These are phyloP conservation scores for Festucalex cinctus DNA, from an alignment of 2,113 vertebrate genomes.

Conservation along the genomic window DNA sequence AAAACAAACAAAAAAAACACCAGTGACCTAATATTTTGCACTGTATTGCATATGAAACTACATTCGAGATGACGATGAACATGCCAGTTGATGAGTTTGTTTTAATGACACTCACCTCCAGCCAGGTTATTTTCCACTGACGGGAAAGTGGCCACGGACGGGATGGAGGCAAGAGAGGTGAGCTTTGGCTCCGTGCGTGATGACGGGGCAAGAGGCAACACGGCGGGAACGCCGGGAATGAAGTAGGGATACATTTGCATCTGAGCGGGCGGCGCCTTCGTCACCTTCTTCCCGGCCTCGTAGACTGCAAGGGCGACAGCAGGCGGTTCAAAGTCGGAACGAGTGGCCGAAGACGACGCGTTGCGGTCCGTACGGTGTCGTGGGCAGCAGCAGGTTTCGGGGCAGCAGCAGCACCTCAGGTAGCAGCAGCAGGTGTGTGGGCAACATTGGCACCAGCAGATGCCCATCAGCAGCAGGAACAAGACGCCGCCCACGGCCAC, in stretches of 20 bases:
- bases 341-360: not conserved
- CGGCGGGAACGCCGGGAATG: conserved; percentile 83
- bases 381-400: conserved; percentile 95
- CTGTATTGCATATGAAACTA: not conserved
- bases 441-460: conserved; percentile 99
- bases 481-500: conserved; percentile 84
- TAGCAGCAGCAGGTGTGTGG: conserved; percentile 98
- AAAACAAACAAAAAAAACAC: not conserved
- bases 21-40: not conserved
- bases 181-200: conserved; percentile 81
- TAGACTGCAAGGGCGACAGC: conserved; percentile 79
- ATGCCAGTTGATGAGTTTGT: conserved; percentile 11
- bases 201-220: conserved; percentile 78
- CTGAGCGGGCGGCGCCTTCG: conserved; percentile 76
- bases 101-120: conserved; percentile 58
- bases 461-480: conserved; percentile 86
- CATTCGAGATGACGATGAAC: conserved; percentile 20
- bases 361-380: conserved; percentile 82
- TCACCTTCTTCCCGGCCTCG: conserved; percentile 90
- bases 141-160: conserved; percentile 76
- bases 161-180: conserved; percentile 60
- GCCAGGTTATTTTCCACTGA: conserved; percentile 66
- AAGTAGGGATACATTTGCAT: conserved; percentile 88
- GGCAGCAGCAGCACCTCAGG: conserved; percentile 92
- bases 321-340: not conserved